Conservation (phyloP, 2,113 vertebrate species). For the Thunnus thynnus region DNA sequence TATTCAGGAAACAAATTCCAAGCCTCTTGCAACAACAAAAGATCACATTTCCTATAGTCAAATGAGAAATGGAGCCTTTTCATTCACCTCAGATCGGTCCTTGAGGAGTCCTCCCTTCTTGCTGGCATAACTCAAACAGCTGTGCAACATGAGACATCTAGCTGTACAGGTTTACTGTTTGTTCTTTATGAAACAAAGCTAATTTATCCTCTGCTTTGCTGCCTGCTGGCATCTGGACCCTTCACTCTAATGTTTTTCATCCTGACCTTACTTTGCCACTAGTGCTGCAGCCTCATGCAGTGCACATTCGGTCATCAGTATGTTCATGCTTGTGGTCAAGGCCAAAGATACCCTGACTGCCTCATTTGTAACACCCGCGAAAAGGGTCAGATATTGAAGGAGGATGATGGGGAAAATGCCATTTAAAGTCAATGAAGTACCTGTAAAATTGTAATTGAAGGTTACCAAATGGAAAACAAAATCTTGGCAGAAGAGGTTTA, state of each 20-base stretch:
- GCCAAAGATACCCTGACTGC: not conserved
- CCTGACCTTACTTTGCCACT: slow-evolving; percentile 20
- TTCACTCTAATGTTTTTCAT: slow-evolving; percentile 9
- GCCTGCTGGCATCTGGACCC: slow-evolving; percentile 25
- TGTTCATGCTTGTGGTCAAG: slow-evolving; percentile 21
- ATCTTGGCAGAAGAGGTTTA: not conserved
- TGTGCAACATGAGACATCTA: not conserved
- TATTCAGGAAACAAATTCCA: not conserved
- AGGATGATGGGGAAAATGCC: not conserved
- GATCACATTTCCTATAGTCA: not conserved
- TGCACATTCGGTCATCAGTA: not conserved
- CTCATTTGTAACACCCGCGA: not conserved
- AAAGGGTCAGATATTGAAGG: not conserved
- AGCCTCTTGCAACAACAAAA: not conserved
- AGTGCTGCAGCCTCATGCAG: not conserved
- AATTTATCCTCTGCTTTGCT: slow-evolving; percentile 20
- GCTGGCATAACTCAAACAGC: slow-evolving; percentile 13
- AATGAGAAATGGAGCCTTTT: not conserved
- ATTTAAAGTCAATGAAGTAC: not conserved
- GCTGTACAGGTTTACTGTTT: slow-evolving; percentile 15
- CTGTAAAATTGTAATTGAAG: not conserved
- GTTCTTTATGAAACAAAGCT: not conserved
- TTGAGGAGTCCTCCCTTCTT: not conserved
- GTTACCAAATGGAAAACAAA: not conserved
- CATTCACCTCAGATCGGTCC: slow-evolving; percentile 8